These are phyloP conservation scores for Zophobas morio DNA, from an alignment of 1,140 invertebrate species.

Conservation along the genomic window DNA sequence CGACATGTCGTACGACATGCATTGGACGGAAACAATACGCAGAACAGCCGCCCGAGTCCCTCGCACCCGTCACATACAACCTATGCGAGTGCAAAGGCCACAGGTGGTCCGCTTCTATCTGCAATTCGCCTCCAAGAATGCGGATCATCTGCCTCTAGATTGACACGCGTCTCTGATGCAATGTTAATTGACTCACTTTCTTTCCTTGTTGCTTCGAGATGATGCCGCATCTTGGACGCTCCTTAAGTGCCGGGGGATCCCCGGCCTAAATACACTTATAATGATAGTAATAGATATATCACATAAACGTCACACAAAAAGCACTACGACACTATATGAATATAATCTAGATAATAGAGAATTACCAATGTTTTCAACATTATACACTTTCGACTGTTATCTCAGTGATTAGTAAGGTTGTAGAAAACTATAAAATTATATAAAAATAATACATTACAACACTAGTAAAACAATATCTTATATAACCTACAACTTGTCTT, in stretches of 20 bases:
- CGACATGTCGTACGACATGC: conserved; percentile 62
- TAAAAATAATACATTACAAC: conserved; percentile 63
- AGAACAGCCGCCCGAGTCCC: conserved; percentile 57
- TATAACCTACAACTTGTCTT: conserved; percentile 57
- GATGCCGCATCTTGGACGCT: conserved; percentile 12
- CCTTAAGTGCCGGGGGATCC: conserved; percentile 12
- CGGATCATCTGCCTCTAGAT: conserved; percentile 26
- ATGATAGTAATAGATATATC: conserved; percentile 67
- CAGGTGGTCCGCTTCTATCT: conserved; percentile 49
- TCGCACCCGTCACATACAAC: not conserved
- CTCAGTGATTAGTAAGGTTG: conserved; percentile 52
- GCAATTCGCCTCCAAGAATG: conserved; percentile 50
- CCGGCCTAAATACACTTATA: conserved; percentile 57
- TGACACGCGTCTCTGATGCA: not conserved
- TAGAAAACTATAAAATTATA: conserved; percentile 65
- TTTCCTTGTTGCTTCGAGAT: conserved; percentile 5
- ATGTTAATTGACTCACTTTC: conserved; percentile 22
- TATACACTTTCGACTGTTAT: conserved; percentile 43
- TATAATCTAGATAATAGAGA: conserved; percentile 60
- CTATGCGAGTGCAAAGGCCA: not conserved
- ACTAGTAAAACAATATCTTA: conserved; percentile 55
- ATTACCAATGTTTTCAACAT: conserved; percentile 56
- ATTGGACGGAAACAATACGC: conserved; percentile 68
- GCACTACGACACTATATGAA: conserved; percentile 66
- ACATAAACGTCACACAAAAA: conserved; percentile 70